These are phyloP conservation scores for Trachelipus rathkii DNA, from an alignment of 1,140 invertebrate species.

Conservation along the genomic window DNA sequence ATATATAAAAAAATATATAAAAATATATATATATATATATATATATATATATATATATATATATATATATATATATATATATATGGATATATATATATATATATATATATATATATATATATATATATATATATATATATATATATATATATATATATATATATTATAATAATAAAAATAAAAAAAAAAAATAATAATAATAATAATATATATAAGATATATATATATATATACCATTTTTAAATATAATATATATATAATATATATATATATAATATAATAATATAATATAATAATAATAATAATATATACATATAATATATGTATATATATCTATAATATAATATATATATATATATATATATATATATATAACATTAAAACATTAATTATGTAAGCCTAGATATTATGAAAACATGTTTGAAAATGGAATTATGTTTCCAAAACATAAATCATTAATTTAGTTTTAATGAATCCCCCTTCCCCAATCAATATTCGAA, in stretches of 20 bases:
- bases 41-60: constrained; percentile 17
- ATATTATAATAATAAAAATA: no score
- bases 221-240: background rate
- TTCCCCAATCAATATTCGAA: no score
- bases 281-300: constrained; percentile 1
- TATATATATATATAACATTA: constrained; percentile 9
- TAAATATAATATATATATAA: constrained; percentile 14
- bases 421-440: no score
- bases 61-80: constrained; percentile 6
- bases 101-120: constrained; percentile 10
- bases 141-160: background rate
- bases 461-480: no score
- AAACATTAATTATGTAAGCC: no score
- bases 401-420: no score
- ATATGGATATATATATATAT: background rate
- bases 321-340: constrained; percentile 8
- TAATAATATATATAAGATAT: constrained; percentile 8
- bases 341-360: background rate
- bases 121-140: constrained; percentile 10
- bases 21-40: background rate
- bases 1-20: background rate
- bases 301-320: background rate
- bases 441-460: no score
- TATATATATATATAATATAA: background rate
- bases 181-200: no score